Base-by-base conservation (phyloP, 2,888 invertebrate species). In the Tholera decimalis region DNA sequence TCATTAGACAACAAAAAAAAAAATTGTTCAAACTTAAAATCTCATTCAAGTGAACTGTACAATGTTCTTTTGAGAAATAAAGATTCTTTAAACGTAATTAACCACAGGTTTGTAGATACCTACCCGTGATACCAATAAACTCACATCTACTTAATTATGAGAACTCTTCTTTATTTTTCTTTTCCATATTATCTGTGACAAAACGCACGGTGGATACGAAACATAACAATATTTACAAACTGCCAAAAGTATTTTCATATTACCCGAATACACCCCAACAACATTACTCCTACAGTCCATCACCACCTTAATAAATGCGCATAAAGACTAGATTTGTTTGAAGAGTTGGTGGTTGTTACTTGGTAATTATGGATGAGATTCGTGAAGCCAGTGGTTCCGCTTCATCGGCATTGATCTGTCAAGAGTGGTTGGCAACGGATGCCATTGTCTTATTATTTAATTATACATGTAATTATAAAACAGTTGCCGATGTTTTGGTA, bases 391-490 rank as follows among this genome's bases (percentile, higher is more conserved):
- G 77, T 76, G 81, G 89, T 92, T 92, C 92, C 92, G 92, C 84
- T 74, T 90, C 73, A 68, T 76, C 86, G 91, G 86, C 92, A 92
- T 92, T 92, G 91, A 88, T 90, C 84, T 87, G 89, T 90, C 89
- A 77, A 72, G 78, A 67, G 71, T 69, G 60, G 72, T 80, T 87
- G 86, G 83, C 86, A 84, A 64, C 71, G 55, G 57, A 73, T 50
- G 57, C 74, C 77, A 86, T 82, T 85, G 84, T 84, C 59, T 80
- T 73, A 80, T 76, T 58, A 71, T 75, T 79, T 72, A 70, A 78
- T 70, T 80, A 62, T 28, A 67, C 37, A 67, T 22, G 47, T 77
- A 61, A 66, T 71, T 73, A 55, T 62, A 63, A 62, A 47, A 53
- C 22, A n/a, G 44, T 39, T 15, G 47, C 26, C 22, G 18, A 50